A percentile compares a stretch with the other conserved stretches of the same genome.
phyloP scores from a whole-genome alignment of 64 coral and sea anemone genomes.

The Montipora foliosa region DNA sequence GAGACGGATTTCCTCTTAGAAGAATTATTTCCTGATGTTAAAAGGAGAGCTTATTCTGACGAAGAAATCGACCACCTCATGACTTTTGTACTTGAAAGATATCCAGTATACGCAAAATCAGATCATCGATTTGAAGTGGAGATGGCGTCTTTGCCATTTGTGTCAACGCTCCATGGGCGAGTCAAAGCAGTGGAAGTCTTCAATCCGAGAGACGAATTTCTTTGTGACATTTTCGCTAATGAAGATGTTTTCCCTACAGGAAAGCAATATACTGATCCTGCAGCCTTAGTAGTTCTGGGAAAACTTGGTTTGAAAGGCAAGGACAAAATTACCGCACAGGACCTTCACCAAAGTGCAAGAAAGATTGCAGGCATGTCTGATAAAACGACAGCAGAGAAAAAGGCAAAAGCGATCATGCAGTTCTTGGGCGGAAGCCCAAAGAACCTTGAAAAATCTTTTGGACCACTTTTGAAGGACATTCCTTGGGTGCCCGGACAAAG shows the following conservation, averaged over 20 bases:
- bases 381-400: conserved; percentile 40
- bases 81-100: conserved; percentile 55
- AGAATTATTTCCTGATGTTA: conserved; percentile 7
- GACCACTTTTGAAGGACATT: conserved; percentile 8
- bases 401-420: conserved; percentile 63
- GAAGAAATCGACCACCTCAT: conserved; percentile 44
- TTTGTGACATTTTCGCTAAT: conserved; percentile 16
- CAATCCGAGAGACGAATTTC: conserved; percentile 18
- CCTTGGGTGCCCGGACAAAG: conserved; percentile 57
- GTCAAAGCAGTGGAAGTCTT: conserved; percentile 10
- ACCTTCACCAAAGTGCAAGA: conserved; percentile 62
- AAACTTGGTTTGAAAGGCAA: conserved; percentile 65
- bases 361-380: conserved; percentile 31
- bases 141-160: conserved; percentile 44
- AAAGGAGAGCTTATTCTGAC: neutral
- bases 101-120: conserved; percentile 32
- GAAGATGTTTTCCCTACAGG: conserved; percentile 49
- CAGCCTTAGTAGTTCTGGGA: neutral
- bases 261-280: neutral
- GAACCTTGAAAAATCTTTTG: conserved; percentile 3
- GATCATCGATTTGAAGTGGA: conserved; percentile 2
- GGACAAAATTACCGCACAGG: conserved; percentile 21
- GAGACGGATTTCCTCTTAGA: neutral
- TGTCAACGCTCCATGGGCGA: neutral
- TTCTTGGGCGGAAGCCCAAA: conserved; percentile 18